Conservation (phyloP, 1,140 invertebrate genomes). For the Alviniconcha marisindica region DNA sequence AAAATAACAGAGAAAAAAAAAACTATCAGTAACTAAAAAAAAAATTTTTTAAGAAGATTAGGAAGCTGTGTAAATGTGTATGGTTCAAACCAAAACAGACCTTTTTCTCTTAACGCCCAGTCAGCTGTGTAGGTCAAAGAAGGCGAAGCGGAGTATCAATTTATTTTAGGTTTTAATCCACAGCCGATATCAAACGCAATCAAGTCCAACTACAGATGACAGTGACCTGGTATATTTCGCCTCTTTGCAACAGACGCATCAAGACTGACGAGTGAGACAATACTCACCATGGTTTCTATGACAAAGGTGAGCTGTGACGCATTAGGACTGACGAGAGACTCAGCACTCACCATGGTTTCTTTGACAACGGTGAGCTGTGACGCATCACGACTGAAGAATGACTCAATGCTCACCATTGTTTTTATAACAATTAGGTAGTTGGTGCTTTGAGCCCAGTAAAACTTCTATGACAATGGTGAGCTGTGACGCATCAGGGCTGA, state of each 20-base stretch:
- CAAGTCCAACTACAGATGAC: too few species aligned
- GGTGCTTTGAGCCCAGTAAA: conserved; percentile 69
- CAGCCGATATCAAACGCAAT: too few species aligned
- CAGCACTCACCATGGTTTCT: conserved; percentile 69
- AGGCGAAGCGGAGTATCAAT: too few species aligned
- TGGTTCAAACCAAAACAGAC: too few species aligned
- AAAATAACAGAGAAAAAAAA: too few species aligned
- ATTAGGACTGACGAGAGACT: conserved; percentile 59
- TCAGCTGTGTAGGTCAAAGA: too few species aligned
- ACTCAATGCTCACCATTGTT: conserved; percentile 64
- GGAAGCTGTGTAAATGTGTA: not conserved
- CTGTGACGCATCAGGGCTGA: conserved; percentile 49
- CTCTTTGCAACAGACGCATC: too few species aligned
- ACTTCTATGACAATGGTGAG: conserved; percentile 73
- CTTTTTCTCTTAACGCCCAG: too few species aligned
- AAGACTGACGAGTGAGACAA: not conserved
- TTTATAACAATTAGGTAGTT: conserved; percentile 73
- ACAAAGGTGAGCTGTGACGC: conserved; percentile 66
- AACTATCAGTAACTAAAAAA: too few species aligned
- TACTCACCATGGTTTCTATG: conserved; percentile 72
- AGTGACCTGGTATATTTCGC: too few species aligned
- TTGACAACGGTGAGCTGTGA: conserved; percentile 69
- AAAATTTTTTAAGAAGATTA: too few species aligned
- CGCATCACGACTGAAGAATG: conserved; percentile 33
- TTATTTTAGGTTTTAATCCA: too few species aligned